A percentile compares a stretch with the other conserved stretches of the same genome.
These are phyloP conservation scores for Parnassius apollo DNA, from an alignment of 2,888 invertebrate species.

Conservation along the genomic window DNA sequence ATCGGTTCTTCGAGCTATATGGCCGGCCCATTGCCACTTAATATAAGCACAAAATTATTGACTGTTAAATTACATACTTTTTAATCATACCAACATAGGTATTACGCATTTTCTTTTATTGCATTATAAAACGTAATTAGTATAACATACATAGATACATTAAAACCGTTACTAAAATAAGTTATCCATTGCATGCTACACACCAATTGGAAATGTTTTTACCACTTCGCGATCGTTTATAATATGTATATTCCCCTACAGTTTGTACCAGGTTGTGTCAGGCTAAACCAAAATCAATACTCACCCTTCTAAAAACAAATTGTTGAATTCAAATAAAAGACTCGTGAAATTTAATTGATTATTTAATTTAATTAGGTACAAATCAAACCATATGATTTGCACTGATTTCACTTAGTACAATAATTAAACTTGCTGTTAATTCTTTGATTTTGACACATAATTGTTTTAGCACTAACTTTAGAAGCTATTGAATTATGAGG, in stretches of 20 bases:
- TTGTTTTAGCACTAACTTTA: too few species aligned
- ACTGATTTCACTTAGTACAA: not conserved
- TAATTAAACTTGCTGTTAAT: not conserved
- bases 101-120: too few species aligned
- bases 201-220: slow-evolving; percentile 13
- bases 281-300: slow-evolving; percentile 33
- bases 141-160: not conserved
- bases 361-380: slow-evolving; percentile 37
- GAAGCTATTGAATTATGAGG: too few species aligned
- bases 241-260: slow-evolving; percentile 9
- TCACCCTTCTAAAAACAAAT: slow-evolving; percentile 24
- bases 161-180: not conserved
- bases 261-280: slow-evolving; percentile 33
- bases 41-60: too few species aligned
- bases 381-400: slow-evolving; percentile 33
- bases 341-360: slow-evolving; percentile 1
- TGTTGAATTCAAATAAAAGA: slow-evolving; percentile 13
- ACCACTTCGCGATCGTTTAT: slow-evolving; percentile 6
- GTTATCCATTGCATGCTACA: slow-evolving; percentile 17
- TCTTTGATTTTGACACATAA: too few species aligned
- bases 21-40: too few species aligned
- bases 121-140: too few species aligned
- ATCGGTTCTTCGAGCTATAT: too few species aligned
- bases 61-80: too few species aligned
- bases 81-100: too few species aligned